These are phyloP conservation scores for Operophtera brumata DNA, from an alignment of 2,888 invertebrate species.

Conservation along the genomic window DNA sequence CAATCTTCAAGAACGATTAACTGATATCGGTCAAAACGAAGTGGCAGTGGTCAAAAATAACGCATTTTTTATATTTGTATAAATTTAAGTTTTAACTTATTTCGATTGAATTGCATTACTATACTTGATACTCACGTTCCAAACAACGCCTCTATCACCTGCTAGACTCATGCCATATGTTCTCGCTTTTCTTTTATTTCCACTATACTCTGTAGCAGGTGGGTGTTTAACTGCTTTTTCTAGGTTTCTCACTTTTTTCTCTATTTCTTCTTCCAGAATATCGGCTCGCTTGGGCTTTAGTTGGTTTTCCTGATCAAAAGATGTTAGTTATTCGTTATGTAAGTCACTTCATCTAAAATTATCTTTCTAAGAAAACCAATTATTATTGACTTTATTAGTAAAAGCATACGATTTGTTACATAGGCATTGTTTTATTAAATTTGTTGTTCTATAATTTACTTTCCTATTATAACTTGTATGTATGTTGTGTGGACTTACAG, in stretches of 20 bases:
- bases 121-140: conserved; percentile 26
- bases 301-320: neutral
- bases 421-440: too few relatives aligned
- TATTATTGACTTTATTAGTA: too few relatives aligned
- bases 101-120: too few relatives aligned
- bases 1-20: too few relatives aligned
- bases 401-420: too few relatives aligned
- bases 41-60: too few relatives aligned
- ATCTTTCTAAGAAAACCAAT: too few relatives aligned
- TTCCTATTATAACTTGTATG: neutral
- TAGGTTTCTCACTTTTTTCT: neutral
- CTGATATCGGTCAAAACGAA: too few relatives aligned
- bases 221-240: neutral
- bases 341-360: too few relatives aligned
- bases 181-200: conserved; percentile 2
- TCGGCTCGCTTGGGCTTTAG: neutral
- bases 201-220: neutral
- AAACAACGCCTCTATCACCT: conserved; percentile 17
- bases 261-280: conserved; percentile 3
- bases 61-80: too few relatives aligned
- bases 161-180: conserved; percentile 22
- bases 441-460: neutral
- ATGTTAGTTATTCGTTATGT: neutral
- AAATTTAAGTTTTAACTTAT: too few relatives aligned
- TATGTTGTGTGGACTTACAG: conserved; percentile 25